Evolutionary conservation across 2,888 invertebrate genomes (phyloP).

Genomic region (Apamea monoglypha): DNA sequence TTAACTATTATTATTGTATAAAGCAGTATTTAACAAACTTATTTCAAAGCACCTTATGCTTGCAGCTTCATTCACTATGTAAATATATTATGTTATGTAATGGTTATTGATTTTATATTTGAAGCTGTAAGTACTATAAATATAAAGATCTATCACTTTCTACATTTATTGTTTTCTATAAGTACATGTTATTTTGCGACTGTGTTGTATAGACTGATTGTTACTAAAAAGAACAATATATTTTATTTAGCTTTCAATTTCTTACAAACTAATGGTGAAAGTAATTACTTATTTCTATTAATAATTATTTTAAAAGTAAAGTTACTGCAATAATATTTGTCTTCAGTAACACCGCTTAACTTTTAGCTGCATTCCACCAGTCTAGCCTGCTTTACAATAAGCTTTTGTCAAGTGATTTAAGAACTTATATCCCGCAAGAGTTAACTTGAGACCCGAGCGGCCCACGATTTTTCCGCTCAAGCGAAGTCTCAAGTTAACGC

Average conservation of each 20-base stretch:
- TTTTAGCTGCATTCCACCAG: slow-evolving; percentile 33
- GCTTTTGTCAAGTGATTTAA: slow-evolving; percentile 29
- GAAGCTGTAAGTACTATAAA: slow-evolving; percentile 19
- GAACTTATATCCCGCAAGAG: neutral
- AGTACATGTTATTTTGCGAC: slow-evolving; percentile 23
- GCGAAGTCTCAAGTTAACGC: neutral
- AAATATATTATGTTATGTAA: slow-evolving; percentile 3
- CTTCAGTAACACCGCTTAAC: slow-evolving; percentile 5
- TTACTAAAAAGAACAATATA: slow-evolving; percentile 15
- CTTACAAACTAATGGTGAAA: slow-evolving; percentile 22
- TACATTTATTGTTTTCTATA: slow-evolving; percentile 30
- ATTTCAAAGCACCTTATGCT: slow-evolving; percentile 31
- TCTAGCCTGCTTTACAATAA: slow-evolving; percentile 14
- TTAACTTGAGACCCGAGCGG: neutral
- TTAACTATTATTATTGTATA: slow-evolving; percentile 7
- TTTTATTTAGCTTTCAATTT: slow-evolving; percentile 19
- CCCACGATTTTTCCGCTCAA: too few relatives aligned
- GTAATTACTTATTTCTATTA: slow-evolving; percentile 15
- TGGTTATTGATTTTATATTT: slow-evolving; percentile 6
- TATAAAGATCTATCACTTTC: slow-evolving; percentile 12
- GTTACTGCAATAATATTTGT: slow-evolving; percentile 30
- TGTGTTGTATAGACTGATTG: slow-evolving; percentile 12
- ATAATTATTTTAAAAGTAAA: slow-evolving; percentile 15
- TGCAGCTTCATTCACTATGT: slow-evolving; percentile 14
- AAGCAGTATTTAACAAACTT: slow-evolving; percentile 27